These are phyloP conservation scores for Dasysyrphus tricinctus DNA, from an alignment of 2,888 invertebrate genomes.

Conservation along the genomic window DNA sequence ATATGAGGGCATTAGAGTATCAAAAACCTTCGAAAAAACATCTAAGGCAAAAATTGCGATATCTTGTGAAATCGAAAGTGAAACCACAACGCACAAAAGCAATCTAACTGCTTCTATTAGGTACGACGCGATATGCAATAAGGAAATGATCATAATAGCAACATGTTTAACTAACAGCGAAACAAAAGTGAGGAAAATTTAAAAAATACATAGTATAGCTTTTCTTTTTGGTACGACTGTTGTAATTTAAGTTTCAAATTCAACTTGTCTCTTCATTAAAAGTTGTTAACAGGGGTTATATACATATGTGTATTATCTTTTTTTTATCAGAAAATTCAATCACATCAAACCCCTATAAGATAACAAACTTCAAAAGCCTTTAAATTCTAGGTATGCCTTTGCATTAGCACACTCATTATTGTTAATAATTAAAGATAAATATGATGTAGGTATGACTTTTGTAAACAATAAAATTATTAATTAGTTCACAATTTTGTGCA, in stretches of 20 bases:
- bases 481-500: not conserved
- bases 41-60: no score
- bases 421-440: not conserved
- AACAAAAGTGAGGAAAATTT: not conserved
- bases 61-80: no score
- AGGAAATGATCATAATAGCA: no score
- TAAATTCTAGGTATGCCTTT: not conserved
- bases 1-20: no score
- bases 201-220: not conserved
- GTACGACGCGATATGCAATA: no score
- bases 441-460: not conserved
- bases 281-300: not conserved
- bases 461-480: not conserved
- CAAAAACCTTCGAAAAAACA: no score
- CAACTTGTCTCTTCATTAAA: not conserved
- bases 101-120: no score
- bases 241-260: not conserved
- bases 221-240: not conserved
- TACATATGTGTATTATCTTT: not conserved
- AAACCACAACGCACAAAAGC: no score
- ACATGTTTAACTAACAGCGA: not conserved
- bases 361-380: constrained; percentile 3
- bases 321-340: not conserved
- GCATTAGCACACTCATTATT: not conserved
- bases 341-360: not conserved